Evolutionary conservation across 2,113 vertebrate genomes (phyloP).

Genomic region (Ginglymostoma cirratum): DNA sequence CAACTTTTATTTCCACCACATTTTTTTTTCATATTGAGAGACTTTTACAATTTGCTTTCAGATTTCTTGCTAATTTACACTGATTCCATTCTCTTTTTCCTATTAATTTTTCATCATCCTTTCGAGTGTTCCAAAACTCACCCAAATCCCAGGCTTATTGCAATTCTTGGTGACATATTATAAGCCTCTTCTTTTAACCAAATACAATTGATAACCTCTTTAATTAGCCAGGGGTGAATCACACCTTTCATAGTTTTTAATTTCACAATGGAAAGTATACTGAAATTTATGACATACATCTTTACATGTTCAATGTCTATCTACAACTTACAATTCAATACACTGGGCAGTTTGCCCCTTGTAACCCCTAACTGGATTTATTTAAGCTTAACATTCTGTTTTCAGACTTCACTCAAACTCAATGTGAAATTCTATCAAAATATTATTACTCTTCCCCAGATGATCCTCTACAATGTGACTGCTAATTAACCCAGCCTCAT

Average conservation of each 20-base stretch:
- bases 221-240: neutral
- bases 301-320: neutral
- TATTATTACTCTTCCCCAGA: neutral
- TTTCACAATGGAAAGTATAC: neutral
- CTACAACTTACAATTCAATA: neutral
- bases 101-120: neutral
- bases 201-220: neutral
- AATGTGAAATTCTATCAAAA: neutral
- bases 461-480: neutral
- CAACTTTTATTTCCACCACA: no score
- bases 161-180: neutral
- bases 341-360: neutral
- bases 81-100: neutral
- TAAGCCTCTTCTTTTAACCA: neutral
- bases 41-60: no score
- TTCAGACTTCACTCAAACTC: neutral
- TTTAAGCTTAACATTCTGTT: neutral
- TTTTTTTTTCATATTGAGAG: no score
- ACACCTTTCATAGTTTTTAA: neutral
- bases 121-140: neutral
- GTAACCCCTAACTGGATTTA: neutral
- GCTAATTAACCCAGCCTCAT: neutral
- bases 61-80: no score
- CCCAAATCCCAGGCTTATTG: neutral
- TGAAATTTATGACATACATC: neutral